Percentiles rank a stretch among this genome's conserved stretches.
Conservation (phyloP, 2,113 vertebrate species). For the Mesocricetus auratus region DNA sequence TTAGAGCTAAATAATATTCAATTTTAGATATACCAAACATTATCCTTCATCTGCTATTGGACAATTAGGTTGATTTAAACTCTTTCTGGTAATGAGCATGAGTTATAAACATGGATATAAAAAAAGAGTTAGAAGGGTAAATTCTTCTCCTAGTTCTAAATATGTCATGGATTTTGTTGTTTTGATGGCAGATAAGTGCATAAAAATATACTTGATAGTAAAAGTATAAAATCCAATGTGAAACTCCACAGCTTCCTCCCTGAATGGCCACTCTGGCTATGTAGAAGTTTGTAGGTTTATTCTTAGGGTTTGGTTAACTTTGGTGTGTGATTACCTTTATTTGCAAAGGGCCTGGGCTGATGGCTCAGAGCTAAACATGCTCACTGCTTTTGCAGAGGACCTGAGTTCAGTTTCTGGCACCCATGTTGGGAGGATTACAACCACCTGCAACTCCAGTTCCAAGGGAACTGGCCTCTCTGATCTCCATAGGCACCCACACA, state of each 20-base stretch:
- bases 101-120: background rate
- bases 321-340: background rate
- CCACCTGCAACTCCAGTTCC: background rate
- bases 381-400: background rate
- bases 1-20: background rate
- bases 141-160: background rate
- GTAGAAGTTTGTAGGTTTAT: background rate
- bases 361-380: background rate
- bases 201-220: background rate
- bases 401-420: background rate
- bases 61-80: background rate
- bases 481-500: background rate
- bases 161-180: background rate
- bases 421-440: background rate
- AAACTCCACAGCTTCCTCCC: background rate
- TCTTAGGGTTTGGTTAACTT: background rate
- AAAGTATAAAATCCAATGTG: background rate
- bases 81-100: background rate
- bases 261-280: background rate
- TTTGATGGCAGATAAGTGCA: background rate
- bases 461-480: background rate
- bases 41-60: background rate
- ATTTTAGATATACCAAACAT: background rate
- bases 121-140: background rate
- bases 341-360: background rate